A percentile compares a stretch with the other conserved stretches of the same genome.
Evolutionary conservation across 2,113 vertebrate genomes (phyloP).

Genomic region (Podocnemis expansa): DNA sequence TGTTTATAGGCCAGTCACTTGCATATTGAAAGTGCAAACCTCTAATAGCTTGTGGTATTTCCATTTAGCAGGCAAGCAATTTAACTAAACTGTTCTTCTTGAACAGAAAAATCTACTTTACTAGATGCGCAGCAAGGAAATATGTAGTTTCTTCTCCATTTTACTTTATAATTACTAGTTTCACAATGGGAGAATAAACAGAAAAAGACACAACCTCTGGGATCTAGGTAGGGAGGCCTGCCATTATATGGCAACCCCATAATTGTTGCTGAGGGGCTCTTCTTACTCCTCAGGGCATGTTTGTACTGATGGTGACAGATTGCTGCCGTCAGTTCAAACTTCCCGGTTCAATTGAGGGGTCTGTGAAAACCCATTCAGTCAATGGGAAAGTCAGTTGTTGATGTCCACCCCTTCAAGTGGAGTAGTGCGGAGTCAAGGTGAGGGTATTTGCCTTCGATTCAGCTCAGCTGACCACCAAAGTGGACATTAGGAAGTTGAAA

Average conservation of each 20-base stretch:
- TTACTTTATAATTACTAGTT: conserved; percentile 40
- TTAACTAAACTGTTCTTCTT: conserved; percentile 6
- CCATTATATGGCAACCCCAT: not conserved
- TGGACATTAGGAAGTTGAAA: no score
- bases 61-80: conserved; percentile 42
- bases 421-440: no score
- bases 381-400: no score
- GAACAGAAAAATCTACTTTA: not conserved
- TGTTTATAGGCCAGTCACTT: conserved; percentile 74
- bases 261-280: not conserved
- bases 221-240: conserved; percentile 4
- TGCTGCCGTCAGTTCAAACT: no score
- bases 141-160: not conserved
- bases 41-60: conserved; percentile 57
- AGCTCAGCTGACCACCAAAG: no score
- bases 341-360: no score
- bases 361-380: no score
- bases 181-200: conserved; percentile 17
- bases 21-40: conserved; percentile 52
- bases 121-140: not conserved
- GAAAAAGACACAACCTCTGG: conserved; percentile 33
- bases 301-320: no score
- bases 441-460: no score
- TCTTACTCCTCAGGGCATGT: not conserved
- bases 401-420: no score